Conservation (phyloP, 2,797 vertebrate species). For the Chelon labrosus region DNA sequence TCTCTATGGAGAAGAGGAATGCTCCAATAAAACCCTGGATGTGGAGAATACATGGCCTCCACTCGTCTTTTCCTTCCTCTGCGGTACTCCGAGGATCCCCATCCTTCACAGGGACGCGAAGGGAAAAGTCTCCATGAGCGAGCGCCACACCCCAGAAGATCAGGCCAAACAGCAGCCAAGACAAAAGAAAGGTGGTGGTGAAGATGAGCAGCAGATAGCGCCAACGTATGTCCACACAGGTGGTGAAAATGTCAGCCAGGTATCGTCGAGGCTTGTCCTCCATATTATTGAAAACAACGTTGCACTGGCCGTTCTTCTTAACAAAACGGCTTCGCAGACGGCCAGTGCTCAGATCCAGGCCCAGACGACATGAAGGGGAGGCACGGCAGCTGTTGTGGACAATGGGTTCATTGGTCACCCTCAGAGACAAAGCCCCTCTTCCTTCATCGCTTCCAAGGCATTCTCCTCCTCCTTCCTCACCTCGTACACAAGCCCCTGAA, state of each 20-base stretch:
- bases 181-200: constrained; percentile 91
- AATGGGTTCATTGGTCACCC: constrained; percentile 67
- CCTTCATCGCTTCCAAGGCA: constrained; percentile 62
- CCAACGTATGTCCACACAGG: constrained; percentile 99
- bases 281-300: constrained; percentile 95
- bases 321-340: constrained; percentile 92
- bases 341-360: constrained; percentile 76
- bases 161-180: constrained; percentile 92
- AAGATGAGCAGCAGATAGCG: constrained; percentile 94
- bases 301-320: constrained; percentile 96
- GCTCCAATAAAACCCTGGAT: constrained; percentile 94
- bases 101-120: constrained; percentile 58
- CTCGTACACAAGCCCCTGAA: constrained; percentile 59
- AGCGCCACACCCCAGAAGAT: constrained; percentile 93
- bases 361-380: constrained; percentile 83
- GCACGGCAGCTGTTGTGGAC: constrained; percentile 85
- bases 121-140: constrained; percentile 90
- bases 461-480: constrained; percentile 69
- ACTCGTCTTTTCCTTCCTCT: constrained; percentile 67
- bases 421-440: constrained; percentile 70
- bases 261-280: constrained; percentile 94
- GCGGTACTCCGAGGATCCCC: constrained; percentile 45
- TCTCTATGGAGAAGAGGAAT: constrained; percentile 96
- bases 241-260: constrained; percentile 98
- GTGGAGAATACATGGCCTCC: constrained; percentile 92